Evolutionary conservation across 2,888 invertebrate species (phyloP).

Genomic region (Eledona agricola): DNA sequence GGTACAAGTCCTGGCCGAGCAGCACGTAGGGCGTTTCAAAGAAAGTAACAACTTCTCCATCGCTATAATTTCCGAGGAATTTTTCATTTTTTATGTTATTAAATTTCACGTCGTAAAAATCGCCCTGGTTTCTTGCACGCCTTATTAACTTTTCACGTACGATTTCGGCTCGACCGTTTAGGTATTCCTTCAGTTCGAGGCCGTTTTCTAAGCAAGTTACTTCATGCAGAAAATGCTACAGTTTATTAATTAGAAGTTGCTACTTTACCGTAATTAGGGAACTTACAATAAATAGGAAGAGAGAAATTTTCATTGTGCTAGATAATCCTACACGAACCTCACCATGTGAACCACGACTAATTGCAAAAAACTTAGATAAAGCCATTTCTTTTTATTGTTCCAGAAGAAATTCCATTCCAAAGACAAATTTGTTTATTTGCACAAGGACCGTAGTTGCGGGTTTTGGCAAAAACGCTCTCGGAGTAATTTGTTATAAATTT

Average conservation of each 20-base stretch:
- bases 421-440: not conserved
- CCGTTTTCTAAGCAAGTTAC: constrained; percentile 3
- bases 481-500: constrained; percentile 11
- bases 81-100: constrained; percentile 5
- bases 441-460: not conserved
- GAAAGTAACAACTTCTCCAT: constrained; percentile 35
- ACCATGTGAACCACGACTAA: constrained; percentile 19
- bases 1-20: constrained; percentile 35
- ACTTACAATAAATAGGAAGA: constrained; percentile 16
- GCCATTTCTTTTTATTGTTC: not conserved
- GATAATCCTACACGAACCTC: constrained; percentile 1
- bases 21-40: constrained; percentile 39
- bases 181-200: constrained; percentile 18
- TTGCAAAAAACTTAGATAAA: constrained; percentile 6
- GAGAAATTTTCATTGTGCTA: constrained; percentile 17
- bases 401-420: not conserved
- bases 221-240: constrained; percentile 3
- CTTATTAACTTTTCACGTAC: constrained; percentile 21
- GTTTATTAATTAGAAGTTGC: constrained; percentile 9
- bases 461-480: not conserved
- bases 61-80: constrained; percentile 14
- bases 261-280: not conserved
- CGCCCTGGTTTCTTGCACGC: constrained; percentile 15
- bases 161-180: constrained; percentile 18
- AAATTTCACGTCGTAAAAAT: constrained; percentile 16